A percentile compares a stretch with the other conserved stretches of the same genome.
Conservation (phyloP, 1,140 invertebrate species). For the Monomorium pharaonis region DNA sequence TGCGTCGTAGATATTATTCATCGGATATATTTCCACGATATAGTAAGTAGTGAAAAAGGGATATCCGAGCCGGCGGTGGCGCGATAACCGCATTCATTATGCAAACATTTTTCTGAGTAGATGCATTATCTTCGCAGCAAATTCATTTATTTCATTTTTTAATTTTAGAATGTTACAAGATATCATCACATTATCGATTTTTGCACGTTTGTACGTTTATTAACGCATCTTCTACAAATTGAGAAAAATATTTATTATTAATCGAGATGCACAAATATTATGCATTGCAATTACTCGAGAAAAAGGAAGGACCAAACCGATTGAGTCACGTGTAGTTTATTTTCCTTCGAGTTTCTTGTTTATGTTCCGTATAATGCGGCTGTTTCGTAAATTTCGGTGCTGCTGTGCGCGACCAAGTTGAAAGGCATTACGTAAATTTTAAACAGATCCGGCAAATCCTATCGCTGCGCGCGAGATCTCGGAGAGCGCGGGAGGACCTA, state of each 20-base stretch:
- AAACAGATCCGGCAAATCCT: conserved; percentile 40
- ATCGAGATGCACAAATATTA: neutral
- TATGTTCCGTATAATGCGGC: neutral
- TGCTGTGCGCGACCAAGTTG: conserved; percentile 28
- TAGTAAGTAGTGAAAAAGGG: conserved; percentile 14
- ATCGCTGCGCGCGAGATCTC: conserved; percentile 33
- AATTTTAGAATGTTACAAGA: conserved; percentile 28
- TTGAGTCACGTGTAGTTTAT: conserved; percentile 1
- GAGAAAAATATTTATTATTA: conserved; percentile 8
- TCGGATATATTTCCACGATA: conserved; percentile 56
- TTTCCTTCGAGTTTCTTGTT: neutral
- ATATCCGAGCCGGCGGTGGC: conserved; percentile 10
- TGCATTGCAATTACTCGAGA: neutral
- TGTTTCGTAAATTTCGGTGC: conserved; percentile 23
- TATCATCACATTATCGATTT: neutral
- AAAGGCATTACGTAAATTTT: conserved; percentile 53
- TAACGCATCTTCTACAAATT: neutral
- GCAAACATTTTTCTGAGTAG: conserved; percentile 54
- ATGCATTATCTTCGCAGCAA: conserved; percentile 26
- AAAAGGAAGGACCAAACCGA: neutral
- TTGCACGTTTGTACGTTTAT: neutral
- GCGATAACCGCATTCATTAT: conserved; percentile 55
- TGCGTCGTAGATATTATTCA: conserved; percentile 68
- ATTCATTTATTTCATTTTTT: conserved; percentile 30
- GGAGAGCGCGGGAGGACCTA: conserved; percentile 51